These are phyloP conservation scores for Micropoecilia bifurca DNA, from an alignment of 2,797 vertebrate species.

Conservation along the genomic window DNA sequence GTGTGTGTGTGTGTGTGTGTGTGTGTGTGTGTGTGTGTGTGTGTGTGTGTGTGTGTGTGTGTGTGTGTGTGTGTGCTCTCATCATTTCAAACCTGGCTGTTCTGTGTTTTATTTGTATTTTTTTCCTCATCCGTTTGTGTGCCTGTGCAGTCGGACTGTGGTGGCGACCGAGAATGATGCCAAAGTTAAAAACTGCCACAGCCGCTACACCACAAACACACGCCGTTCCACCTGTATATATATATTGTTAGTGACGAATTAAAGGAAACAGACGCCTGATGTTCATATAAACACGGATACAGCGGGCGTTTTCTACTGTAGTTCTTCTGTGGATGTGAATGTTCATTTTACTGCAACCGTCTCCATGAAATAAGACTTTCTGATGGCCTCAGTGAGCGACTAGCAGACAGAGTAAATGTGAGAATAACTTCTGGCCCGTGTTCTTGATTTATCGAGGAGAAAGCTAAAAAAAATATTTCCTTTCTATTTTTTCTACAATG, in stretches of 20 bases:
- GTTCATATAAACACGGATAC: constrained; percentile 53
- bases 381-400: constrained; percentile 58
- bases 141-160: constrained; percentile 60
- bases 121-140: constrained; percentile 58
- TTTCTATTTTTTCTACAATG: constrained; percentile 81
- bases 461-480: constrained; percentile 50
- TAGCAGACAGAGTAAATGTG: constrained; percentile 19
- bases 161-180: constrained; percentile 77
- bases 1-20: constrained; percentile 52
- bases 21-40: no score
- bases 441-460: constrained; percentile 50
- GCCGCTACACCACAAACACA: constrained; percentile 57
- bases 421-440: constrained; percentile 56
- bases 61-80: constrained; percentile 33
- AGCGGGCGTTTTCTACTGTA: constrained; percentile 68
- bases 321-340: constrained; percentile 75
- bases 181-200: constrained; percentile 77
- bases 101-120: constrained; percentile 2
- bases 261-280: constrained; percentile 54
- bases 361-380: constrained; percentile 43
- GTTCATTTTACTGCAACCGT: constrained; percentile 67
- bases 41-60: no score
- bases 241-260: constrained; percentile 64
- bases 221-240: constrained; percentile 71
- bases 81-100: neutral